Conservation (phyloP, 1,140 invertebrate genomes). For the Drosophila pseudoobscura region DNA sequence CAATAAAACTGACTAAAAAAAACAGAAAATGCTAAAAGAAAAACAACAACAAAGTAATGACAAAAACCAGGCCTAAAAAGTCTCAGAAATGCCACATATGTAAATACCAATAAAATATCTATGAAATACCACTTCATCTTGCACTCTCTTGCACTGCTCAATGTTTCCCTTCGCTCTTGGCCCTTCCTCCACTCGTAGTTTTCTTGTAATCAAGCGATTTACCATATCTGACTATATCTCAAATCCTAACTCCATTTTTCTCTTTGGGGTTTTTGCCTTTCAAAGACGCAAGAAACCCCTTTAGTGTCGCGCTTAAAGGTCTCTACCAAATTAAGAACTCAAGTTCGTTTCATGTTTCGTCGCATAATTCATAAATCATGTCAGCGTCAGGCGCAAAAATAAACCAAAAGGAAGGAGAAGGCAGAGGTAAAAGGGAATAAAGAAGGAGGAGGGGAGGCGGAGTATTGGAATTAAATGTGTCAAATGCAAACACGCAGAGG, state of each 20-base stretch:
- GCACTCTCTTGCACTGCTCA: too few species aligned
- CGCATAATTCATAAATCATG: conserved; percentile 78
- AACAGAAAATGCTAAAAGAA: too few species aligned
- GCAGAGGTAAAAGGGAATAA: conserved; percentile 42
- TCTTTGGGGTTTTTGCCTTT: background rate
- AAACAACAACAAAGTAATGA: too few species aligned
- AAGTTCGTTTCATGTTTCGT: conserved; percentile 78
- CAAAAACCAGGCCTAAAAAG: too few species aligned
- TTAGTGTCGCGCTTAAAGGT: conserved; percentile 53
- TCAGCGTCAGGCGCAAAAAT: conserved; percentile 62
- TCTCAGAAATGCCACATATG: too few species aligned
- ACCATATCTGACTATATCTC: background rate
- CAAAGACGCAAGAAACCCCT: background rate
- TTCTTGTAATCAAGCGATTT: too few species aligned
- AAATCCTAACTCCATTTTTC: background rate
- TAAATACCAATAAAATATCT: too few species aligned
- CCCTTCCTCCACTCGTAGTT: too few species aligned
- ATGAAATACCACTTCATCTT: too few species aligned
- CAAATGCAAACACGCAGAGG: conserved; percentile 77
- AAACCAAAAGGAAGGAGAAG: background rate
- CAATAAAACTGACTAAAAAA: too few species aligned
- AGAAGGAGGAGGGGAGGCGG: conserved; percentile 3
- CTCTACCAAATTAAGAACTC: conserved; percentile 74
- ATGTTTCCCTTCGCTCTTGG: too few species aligned
- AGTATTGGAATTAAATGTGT: conserved; percentile 71